Evolutionary conservation across 2,888 invertebrate genomes (phyloP), one percentile per base, ranked within the genome.

Genomic region (Chironomus riparius): DNA sequence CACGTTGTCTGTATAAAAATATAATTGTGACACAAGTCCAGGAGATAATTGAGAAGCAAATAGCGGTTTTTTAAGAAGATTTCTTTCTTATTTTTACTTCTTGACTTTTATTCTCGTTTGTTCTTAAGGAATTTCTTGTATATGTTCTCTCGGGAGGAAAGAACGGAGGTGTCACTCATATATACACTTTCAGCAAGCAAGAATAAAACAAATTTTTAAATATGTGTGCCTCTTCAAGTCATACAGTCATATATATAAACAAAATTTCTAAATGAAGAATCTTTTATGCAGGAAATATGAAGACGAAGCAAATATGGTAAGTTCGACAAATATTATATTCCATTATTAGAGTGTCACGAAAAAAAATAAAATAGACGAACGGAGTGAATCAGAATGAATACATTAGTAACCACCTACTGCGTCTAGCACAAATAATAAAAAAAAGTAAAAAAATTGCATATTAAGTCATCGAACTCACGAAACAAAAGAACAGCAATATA

Each of bases 11-110:
- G 68, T 38, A 68, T 28, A 47, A 68, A 68, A 28, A 15, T n/a
- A 38, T 18, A 56, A 56, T 56, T 56, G 56, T 56, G 56, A 56
- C 56, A 56, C 56, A 56, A 56, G 38, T 18, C 47, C 47, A 68
- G 68, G 47, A 38, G 68, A 68, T 68, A 68, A 68, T 68, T 68
- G 47, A 38, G 68, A 68, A 68, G 68, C 68, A 68, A 68, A 68
- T 68, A 68, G 68, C 68, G 68, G 68, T 68, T 38, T 13, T 38
- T 68, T 56, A 15, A 56, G 56, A n/a, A 56, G 56, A 56, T 56
- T 56, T 38, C n/a, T n/a, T 38, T 38, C 38, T 38, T 38, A 38
- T 38, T 56, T 15, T 56, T 56, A 56, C n/a, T n/a, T n/a, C n/a
- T 15, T 56, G 56, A 15, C 15, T 4, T 15, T 7, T 50, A 6